These are phyloP conservation scores for Pristionchus entomophagus DNA, from an alignment of 2,888 invertebrate species.

Conservation along the genomic window DNA sequence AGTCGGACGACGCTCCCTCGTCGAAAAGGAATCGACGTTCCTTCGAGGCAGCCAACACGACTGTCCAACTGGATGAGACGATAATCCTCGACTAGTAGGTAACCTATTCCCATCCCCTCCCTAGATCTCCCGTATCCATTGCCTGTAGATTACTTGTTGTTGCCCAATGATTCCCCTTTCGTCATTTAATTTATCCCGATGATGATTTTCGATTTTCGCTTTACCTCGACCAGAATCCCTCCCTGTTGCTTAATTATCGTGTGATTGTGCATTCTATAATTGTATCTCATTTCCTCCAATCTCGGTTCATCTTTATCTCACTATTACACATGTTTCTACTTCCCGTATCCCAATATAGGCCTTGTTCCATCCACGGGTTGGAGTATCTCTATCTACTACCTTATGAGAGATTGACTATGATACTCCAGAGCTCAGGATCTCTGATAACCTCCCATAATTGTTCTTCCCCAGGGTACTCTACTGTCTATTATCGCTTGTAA, in stretches of 20 bases:
- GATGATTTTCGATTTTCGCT: not conserved
- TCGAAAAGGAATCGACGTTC: too few relatives aligned
- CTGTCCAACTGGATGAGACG: not conserved
- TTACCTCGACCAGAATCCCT: not conserved
- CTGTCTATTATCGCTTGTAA: not conserved
- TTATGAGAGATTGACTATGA: not conserved
- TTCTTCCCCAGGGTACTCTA: not conserved
- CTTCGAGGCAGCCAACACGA: not conserved
- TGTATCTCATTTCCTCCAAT: not conserved
- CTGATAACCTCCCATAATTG: not conserved
- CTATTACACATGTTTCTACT: too few relatives aligned
- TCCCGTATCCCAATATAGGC: too few relatives aligned
- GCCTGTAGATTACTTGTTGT: not conserved
- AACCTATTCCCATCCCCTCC: not conserved
- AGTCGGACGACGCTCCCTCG: not conserved
- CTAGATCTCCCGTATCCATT: not conserved
- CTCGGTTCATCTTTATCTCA: slow-evolving; percentile 15
- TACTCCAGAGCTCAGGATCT: slow-evolving; percentile 3
- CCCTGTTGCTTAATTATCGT: not conserved
- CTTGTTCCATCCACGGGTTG: not conserved
- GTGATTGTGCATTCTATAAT: not conserved
- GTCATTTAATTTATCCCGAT: not conserved
- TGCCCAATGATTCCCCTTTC: not conserved
- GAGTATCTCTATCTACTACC: not conserved
- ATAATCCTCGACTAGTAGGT: not conserved